Evolutionary conservation across 2,888 invertebrate species (phyloP).

Genomic region (Ochropacha duplaris): DNA sequence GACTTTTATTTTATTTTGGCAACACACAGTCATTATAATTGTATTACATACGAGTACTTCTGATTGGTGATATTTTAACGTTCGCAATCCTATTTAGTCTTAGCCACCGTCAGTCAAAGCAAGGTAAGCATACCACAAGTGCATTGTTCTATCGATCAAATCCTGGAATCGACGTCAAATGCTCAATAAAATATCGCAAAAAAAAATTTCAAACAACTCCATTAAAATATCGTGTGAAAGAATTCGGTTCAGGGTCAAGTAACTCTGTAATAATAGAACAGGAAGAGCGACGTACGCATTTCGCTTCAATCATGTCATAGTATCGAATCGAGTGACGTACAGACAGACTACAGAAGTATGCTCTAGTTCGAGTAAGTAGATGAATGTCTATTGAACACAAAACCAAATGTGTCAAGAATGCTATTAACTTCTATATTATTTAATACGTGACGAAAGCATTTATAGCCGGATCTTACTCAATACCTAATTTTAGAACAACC

Average conservation of each 20-base stretch:
- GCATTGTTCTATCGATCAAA: no score
- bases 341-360: neutral
- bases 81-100: no score
- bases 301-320: neutral
- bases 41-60: no score
- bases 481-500: slow-evolving; percentile 22
- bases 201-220: neutral
- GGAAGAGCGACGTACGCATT: no score
- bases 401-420: neutral
- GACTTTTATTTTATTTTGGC: no score
- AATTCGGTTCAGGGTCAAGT: neutral
- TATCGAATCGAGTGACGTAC: neutral
- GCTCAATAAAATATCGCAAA: neutral
- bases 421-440: neutral
- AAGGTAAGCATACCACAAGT: no score
- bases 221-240: neutral
- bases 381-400: neutral
- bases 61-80: no score
- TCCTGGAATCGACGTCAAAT: no score
- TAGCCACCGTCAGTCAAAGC: neutral
- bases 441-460: neutral
- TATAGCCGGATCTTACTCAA: slow-evolving; percentile 7
- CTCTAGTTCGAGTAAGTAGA: neutral
- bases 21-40: no score
- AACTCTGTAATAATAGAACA: neutral